These are phyloP conservation scores for Sus scrofa DNA, from an alignment of 2,113 vertebrate genomes.

Conservation along the genomic window T2T-Sscrofa CM000812.6:53038001-53038500, in stretches of 20 bases:
- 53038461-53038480: neutral
- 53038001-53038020: neutral
- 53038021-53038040: neutral
- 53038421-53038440: neutral
- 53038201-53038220: neutral
- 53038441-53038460: neutral
- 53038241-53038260: neutral
- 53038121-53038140: neutral
- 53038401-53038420: neutral
- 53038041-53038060: conserved; percentile 34
- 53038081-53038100: neutral
- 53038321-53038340: conserved; percentile 24
- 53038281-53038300: neutral
- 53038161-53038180: neutral
- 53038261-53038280: neutral
- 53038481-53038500: neutral
- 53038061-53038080: conserved; percentile 31
- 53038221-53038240: neutral
- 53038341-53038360: conserved; percentile 33
- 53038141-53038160: neutral
- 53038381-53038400: neutral
- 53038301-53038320: conserved; percentile 10
- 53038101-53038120: neutral
- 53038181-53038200: neutral
- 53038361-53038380: too few relatives aligned